These are phyloP conservation scores for Myotis findleyi DNA, from an alignment of 2,797 vertebrate genomes.

Conservation along the genomic window DNA sequence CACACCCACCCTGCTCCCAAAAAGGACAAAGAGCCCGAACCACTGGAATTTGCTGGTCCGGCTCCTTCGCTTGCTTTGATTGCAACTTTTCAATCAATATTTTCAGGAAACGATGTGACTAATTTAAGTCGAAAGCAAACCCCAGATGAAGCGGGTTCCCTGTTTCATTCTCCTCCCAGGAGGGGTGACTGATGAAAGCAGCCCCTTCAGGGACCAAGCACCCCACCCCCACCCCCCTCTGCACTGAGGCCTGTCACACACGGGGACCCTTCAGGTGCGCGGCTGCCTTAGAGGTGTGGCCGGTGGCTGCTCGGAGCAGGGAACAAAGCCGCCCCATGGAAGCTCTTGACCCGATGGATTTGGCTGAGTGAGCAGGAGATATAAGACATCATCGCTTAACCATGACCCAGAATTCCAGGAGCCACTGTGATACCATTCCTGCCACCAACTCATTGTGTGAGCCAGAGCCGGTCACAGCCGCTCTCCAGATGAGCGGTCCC, in stretches of 20 bases:
- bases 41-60: not conserved
- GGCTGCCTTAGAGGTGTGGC: not conserved
- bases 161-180: not conserved
- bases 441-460: not conserved
- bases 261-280: not conserved
- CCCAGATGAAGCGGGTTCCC: not conserved
- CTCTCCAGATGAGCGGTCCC: not conserved
- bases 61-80: conserved; percentile 8
- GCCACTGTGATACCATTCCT: not conserved
- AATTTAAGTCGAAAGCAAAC: conserved; percentile 54
- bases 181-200: not conserved
- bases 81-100: conserved; percentile 21
- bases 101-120: not conserved
- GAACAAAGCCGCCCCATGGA: not conserved
- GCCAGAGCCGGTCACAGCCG: not conserved
- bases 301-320: not conserved
- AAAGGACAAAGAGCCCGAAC: not conserved
- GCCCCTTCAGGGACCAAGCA: not conserved
- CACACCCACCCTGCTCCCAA: accelerated
- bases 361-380: not conserved
- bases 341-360: not conserved
- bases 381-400: not conserved
- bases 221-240: too few species aligned
- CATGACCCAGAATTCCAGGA: conserved; percentile 18
- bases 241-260: not conserved